Conservation (phyloP, 2,888 invertebrate species). For the Tryphoninae sp. region DNA sequence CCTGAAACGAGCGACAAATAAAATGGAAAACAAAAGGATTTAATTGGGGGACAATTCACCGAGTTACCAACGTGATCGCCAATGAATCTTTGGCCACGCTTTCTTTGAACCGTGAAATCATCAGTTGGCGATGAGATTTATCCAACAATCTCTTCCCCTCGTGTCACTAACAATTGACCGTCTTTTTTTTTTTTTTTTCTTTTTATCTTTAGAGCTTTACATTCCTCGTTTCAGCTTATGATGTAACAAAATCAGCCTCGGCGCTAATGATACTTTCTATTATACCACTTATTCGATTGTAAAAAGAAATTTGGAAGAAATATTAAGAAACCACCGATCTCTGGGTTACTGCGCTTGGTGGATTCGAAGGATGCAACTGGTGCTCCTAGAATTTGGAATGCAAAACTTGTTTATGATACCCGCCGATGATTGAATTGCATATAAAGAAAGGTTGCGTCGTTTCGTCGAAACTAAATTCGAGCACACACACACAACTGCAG, state of each 20-base stretch:
- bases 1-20: neutral
- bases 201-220: neutral
- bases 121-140: neutral
- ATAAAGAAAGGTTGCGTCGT: slow-evolving; percentile 77
- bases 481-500: slow-evolving; percentile 72
- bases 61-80: neutral
- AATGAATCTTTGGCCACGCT: neutral
- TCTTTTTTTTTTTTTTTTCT: neutral
- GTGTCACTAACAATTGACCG: neutral
- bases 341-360: neutral
- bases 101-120: neutral
- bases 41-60: neutral
- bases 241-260: neutral
- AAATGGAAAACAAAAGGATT: neutral
- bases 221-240: neutral
- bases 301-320: neutral
- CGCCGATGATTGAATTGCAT: slow-evolving; percentile 75
- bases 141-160: neutral
- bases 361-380: too few species aligned
- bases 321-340: neutral
- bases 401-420: neutral
- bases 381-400: neutral
- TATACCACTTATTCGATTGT: neutral
- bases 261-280: neutral
- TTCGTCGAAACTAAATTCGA: slow-evolving; percentile 80